Conservation (phyloP, 1,140 invertebrate species). For the Maniola jurtina region DNA sequence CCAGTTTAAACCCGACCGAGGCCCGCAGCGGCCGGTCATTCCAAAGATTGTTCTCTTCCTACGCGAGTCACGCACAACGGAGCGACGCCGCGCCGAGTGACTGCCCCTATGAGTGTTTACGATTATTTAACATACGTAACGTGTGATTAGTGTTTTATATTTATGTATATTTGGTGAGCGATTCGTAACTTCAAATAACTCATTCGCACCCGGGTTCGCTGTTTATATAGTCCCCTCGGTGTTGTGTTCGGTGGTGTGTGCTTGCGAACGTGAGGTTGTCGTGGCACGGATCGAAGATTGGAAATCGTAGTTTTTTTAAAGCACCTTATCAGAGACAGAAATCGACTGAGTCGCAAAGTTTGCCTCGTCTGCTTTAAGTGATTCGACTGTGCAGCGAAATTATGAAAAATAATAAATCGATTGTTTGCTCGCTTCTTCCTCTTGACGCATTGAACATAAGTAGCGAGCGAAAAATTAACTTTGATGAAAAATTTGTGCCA, state of each 20-base stretch:
- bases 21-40: conserved; percentile 6
- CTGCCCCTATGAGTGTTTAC: conserved; percentile 26
- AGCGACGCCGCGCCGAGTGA: conserved; percentile 18
- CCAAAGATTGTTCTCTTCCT: conserved; percentile 26
- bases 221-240: conserved; percentile 67
- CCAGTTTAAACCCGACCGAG: conserved; percentile 21
- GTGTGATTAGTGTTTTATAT: conserved; percentile 57
- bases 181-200: conserved; percentile 27
- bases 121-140: conserved; percentile 33
- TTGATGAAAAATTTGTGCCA: conserved; percentile 58
- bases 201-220: conserved; percentile 13
- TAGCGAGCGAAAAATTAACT: conserved; percentile 36
- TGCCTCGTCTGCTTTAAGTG: conserved; percentile 51
- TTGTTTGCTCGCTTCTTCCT: not conserved
- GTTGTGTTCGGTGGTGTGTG: conserved; percentile 62
- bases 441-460: not conserved
- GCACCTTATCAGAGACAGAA: conserved; percentile 21
- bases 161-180: conserved; percentile 70
- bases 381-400: conserved; percentile 15
- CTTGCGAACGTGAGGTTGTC: not conserved
- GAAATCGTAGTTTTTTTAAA: not conserved
- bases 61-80: conserved; percentile 25
- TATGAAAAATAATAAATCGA: not conserved
- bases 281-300: not conserved
- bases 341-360: conserved; percentile 54